phyloP scores from a whole-genome alignment of 2,113 vertebrate genomes.

The Ageneiosus marmoratus region DNA sequence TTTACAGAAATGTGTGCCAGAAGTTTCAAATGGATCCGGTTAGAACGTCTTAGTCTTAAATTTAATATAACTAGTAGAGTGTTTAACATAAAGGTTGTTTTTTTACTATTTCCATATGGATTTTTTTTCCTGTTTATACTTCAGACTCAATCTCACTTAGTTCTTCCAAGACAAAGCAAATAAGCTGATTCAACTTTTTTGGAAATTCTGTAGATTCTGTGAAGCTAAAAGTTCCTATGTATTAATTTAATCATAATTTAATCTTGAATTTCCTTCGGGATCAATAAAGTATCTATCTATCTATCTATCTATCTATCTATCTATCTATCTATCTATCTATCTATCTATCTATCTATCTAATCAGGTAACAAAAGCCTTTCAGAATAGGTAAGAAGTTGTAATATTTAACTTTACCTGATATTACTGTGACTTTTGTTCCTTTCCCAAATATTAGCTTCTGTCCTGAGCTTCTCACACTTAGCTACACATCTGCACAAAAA shows the following conservation, averaged over 20 bases:
- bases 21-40: no score
- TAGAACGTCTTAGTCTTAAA: no score
- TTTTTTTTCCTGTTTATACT: not conserved
- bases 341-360: not conserved
- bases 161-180: not conserved
- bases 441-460: conserved; percentile 48
- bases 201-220: not conserved
- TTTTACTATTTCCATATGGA: no score
- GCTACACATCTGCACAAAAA: not conserved
- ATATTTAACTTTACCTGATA: conserved; percentile 1
- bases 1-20: no score
- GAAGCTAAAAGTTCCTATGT: not conserved
- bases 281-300: no score
- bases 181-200: not conserved
- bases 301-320: no score
- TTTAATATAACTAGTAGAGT: no score
- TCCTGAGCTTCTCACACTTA: conserved; percentile 39
- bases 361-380: not conserved
- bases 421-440: conserved; percentile 44
- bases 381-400: not conserved
- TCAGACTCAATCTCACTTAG: not conserved
- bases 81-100: no score
- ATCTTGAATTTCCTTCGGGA: no score
- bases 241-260: not conserved
- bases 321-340: no score